Evolutionary conservation across 1,140 invertebrate genomes (phyloP).

Genomic region (Neuroterus valhalla): DNA sequence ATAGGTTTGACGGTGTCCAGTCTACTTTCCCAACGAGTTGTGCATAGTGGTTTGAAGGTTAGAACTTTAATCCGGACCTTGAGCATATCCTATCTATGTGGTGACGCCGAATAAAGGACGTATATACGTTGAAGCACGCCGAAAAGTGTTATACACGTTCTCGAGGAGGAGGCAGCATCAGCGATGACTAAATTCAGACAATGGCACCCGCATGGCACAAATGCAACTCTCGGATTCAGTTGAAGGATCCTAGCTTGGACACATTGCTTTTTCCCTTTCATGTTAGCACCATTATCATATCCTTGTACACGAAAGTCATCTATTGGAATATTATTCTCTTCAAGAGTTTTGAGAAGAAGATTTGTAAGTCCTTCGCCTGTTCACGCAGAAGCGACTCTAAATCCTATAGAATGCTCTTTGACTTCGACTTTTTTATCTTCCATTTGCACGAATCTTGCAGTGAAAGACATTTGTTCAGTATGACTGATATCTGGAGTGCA

Average conservation of each 20-base stretch:
- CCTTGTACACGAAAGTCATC: constrained; percentile 52
- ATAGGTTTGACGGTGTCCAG: constrained; percentile 35
- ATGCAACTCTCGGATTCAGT: constrained; percentile 35
- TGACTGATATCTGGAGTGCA: constrained; percentile 32
- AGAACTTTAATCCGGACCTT: too few species aligned
- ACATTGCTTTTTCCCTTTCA: constrained; percentile 55
- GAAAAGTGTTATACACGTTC: not conserved
- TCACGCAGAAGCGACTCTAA: not conserved
- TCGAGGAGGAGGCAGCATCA: not conserved
- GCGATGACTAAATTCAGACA: not conserved
- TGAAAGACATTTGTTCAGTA: constrained; percentile 28
- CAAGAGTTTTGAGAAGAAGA: constrained; percentile 8
- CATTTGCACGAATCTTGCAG: constrained; percentile 22
- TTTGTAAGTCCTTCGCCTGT: constrained; percentile 11
- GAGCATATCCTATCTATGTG: not conserved
- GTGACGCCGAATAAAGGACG: not conserved
- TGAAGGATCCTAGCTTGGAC: constrained; percentile 45
- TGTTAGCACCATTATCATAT: constrained; percentile 61
- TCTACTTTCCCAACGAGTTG: constrained; percentile 39
- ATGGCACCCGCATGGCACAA: not conserved
- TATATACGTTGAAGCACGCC: not conserved
- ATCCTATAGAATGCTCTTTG: constrained; percentile 20
- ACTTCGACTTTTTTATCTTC: constrained; percentile 8
- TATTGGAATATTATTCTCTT: not conserved
- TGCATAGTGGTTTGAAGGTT: constrained; percentile 31